Base-by-base conservation (phyloP, 2,888 invertebrate genomes). In the Drosophila subsilvestris region DNA sequence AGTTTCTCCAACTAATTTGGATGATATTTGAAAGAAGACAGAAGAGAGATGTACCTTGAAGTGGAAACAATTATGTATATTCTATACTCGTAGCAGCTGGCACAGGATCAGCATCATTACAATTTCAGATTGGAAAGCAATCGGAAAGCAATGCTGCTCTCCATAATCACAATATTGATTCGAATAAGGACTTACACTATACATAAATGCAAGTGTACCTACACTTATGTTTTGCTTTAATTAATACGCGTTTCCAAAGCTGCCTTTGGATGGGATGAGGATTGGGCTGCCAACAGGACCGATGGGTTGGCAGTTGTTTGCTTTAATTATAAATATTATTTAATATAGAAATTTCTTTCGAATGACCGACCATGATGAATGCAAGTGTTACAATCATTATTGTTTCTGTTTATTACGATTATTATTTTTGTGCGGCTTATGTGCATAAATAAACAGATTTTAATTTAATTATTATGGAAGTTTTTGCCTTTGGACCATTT, bases 371-470 rank as follows among this genome's bases (percentile, higher is more conserved):
- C 51, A 45, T 32, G 51, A 66, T 27, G 63, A 32, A 25, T 63
- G 56, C 51, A 51, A 71, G 71, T 55, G 44, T 53, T 53, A 48
- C 27, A 56, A 22, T 45, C 57, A 53, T 55, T 63, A 73, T 53
- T 51, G 53, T 47, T 56, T 48, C 48, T 65, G 47, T 60, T 69
- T 69, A 44, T 68, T 69, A 68, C 60, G 69, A 60, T 60, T 69
- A 60, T 63, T 58, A 37, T 58, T 42, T 25, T 68, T 42, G 51
- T 70, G 69, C 43, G 61, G 74, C 82, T 83, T 85, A 83, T 84
- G 83, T 87, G 85, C 83, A 83, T 85, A 87, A 83, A 83, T 87
- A 83, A 83, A 87, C 83, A 85, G 80, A 85, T 83, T 83, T 83
- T 85, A 83, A 87, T 87, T 87, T 87, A 87, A 85, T 83, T 87